Percentiles rank a stretch among this genome's conserved stretches.
These are phyloP conservation scores for Tiaroga cobitis DNA, from an alignment of 2,797 vertebrate genomes.

Conservation along the genomic window DNA sequence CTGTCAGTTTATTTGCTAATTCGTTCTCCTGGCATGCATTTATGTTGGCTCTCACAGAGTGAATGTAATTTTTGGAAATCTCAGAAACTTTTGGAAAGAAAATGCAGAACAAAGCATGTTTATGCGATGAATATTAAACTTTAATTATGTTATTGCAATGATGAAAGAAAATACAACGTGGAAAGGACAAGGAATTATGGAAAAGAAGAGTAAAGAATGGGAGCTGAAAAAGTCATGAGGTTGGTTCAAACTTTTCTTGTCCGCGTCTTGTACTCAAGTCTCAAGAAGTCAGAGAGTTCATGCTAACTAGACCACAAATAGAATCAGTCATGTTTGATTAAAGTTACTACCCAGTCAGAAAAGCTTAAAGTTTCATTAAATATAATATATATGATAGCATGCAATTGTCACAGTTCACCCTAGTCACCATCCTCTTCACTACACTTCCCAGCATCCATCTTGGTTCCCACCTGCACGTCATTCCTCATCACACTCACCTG, in stretches of 20 bases:
- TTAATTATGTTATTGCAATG: slow-evolving; percentile 10
- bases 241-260: not conserved
- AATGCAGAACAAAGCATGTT: slow-evolving; percentile 13
- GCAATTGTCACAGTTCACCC: too few species aligned
- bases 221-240: not conserved
- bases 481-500: too few species aligned
- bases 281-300: not conserved
- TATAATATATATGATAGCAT: not conserved
- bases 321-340: not conserved
- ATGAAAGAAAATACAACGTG: not conserved
- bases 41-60: slow-evolving; percentile 1
- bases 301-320: not conserved
- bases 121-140: not conserved
- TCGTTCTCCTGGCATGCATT: slow-evolving; percentile 26
- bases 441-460: too few species aligned
- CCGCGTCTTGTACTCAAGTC: not conserved
- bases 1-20: slow-evolving; percentile 50
- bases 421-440: too few species aligned
- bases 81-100: slow-evolving; percentile 6
- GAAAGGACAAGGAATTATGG: not conserved
- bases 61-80: slow-evolving; percentile 42
- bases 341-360: not conserved
- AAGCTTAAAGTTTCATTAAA: not conserved
- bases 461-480: too few species aligned
- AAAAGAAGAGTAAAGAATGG: not conserved